These are phyloP conservation scores for Orchestia grillus DNA, from an alignment of 1,140 invertebrate genomes.

Conservation along the genomic window DNA sequence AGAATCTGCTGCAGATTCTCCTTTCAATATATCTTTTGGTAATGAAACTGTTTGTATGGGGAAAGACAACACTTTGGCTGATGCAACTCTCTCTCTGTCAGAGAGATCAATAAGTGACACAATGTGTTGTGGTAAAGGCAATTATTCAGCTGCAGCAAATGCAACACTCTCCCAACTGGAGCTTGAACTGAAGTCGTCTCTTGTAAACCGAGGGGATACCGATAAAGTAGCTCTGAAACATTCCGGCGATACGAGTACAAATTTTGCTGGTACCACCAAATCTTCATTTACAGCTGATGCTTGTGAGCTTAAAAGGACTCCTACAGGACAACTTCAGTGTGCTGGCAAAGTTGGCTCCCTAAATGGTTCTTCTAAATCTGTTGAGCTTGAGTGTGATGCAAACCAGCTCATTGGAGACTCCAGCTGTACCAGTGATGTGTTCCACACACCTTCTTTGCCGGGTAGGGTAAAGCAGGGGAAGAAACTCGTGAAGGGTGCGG, in stretches of 20 bases:
- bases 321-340: neutral
- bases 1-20: neutral
- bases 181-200: neutral
- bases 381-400: neutral
- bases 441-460: constrained; percentile 11
- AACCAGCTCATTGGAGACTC: neutral
- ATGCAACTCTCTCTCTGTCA: neutral
- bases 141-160: constrained; percentile 8
- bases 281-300: neutral
- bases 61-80: neutral
- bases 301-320: neutral
- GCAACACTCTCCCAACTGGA: neutral
- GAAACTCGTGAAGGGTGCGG: neutral
- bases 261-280: neutral
- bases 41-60: neutral
- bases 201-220: neutral
- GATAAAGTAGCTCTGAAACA: neutral
- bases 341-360: neutral
- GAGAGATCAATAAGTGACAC: neutral
- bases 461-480: neutral
- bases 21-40: neutral
- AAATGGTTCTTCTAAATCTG: neutral
- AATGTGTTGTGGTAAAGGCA: constrained; percentile 16
- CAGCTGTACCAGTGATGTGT: constrained; percentile 5
- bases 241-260: neutral